Evolutionary conservation across 1,140 invertebrate genomes (phyloP).

Genomic region (Neodiprion fabricii): DNA sequence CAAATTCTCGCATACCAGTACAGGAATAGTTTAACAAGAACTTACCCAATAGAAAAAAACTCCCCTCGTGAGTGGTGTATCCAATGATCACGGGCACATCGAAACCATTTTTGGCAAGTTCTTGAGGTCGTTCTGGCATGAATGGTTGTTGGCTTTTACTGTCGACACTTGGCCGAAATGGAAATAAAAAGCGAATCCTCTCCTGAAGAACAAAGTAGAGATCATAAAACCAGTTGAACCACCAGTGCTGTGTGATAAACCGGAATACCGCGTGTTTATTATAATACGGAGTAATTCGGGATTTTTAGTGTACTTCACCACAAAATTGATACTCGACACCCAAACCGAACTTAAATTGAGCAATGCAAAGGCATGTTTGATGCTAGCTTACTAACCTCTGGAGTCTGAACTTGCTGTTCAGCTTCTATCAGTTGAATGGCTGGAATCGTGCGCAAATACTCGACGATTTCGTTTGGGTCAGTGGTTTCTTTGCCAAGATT

Average conservation of each 20-base stretch:
- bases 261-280: too few relatives aligned
- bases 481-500: constrained; percentile 55
- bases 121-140: constrained; percentile 39
- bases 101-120: constrained; percentile 50
- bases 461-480: constrained; percentile 47
- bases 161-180: constrained; percentile 31
- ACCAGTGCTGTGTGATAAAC: too few relatives aligned
- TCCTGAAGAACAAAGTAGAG: neutral
- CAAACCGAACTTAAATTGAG: too few relatives aligned
- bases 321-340: too few relatives aligned
- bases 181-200: neutral
- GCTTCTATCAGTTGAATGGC: constrained; percentile 49
- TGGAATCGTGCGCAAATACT: constrained; percentile 54
- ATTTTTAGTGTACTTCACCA: too few relatives aligned
- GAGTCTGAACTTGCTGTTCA: constrained; percentile 40
- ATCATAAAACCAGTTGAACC: too few relatives aligned
- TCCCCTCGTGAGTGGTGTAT: constrained; percentile 53
- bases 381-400: constrained; percentile 44
- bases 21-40: neutral
- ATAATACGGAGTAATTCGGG: too few relatives aligned
- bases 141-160: constrained; percentile 36
- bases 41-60: constrained; percentile 49
- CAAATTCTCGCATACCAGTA: too few relatives aligned
- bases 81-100: constrained; percentile 67
- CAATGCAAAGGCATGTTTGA: too few relatives aligned